These are phyloP conservation scores for Bos indicus DNA, from an alignment of 2,113 vertebrate genomes.

Conservation along the genomic window DNA sequence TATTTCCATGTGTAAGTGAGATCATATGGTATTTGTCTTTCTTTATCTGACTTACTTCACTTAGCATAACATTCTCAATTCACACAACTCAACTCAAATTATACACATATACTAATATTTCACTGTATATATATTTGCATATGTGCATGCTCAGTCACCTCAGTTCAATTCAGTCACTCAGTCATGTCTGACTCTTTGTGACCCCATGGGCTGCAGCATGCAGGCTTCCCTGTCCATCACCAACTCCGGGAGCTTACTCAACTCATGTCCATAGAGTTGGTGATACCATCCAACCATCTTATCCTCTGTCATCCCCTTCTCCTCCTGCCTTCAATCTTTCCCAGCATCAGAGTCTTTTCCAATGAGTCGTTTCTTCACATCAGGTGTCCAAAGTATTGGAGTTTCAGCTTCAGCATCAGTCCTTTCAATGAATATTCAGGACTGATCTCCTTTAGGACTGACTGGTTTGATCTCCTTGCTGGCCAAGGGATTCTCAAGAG, in stretches of 20 bases:
- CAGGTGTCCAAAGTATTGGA: neutral
- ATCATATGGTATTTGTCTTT: neutral
- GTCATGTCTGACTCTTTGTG: neutral
- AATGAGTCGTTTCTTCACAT: neutral
- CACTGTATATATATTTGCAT: neutral
- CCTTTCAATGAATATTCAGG: neutral
- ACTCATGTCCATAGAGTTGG: neutral
- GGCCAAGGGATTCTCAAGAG: neutral
- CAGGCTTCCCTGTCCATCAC: neutral
- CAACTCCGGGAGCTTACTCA: neutral
- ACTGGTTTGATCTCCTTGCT: neutral
- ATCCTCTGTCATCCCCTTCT: neutral
- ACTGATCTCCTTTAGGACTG: neutral
- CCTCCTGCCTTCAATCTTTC: neutral
- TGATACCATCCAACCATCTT: neutral
- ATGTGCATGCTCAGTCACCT: neutral
- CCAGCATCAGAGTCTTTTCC: neutral
- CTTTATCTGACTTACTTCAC: neutral
- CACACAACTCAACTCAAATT: neutral
- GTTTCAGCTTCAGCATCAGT: neutral
- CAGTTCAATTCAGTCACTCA: neutral
- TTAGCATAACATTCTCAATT: neutral
- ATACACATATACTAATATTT: neutral
- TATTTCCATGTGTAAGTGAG: neutral
- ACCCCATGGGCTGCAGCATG: neutral